These are phyloP conservation scores for Vicugna pacos DNA, from an alignment of 2,113 vertebrate species.

Conservation along the genomic window DNA sequence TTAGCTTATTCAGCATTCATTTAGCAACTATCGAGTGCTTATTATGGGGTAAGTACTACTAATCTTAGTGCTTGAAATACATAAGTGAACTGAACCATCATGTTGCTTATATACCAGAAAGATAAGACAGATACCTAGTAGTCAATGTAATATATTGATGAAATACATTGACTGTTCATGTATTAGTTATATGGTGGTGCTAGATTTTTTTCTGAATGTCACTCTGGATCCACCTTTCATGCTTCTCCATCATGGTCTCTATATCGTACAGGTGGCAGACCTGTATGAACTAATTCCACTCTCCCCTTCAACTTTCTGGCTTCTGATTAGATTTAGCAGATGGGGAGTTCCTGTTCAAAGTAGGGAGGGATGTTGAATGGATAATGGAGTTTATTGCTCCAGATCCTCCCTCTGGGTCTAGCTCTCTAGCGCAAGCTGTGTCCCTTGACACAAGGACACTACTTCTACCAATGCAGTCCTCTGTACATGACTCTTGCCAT, in stretches of 20 bases:
- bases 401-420: background rate
- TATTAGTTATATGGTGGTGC: background rate
- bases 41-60: background rate
- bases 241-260: fast-evolving
- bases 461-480: background rate
- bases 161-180: background rate
- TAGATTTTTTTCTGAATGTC: background rate
- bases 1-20: background rate
- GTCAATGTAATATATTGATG: background rate
- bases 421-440: background rate
- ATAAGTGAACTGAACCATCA: background rate
- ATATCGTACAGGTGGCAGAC: background rate
- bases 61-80: background rate
- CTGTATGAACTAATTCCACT: background rate
- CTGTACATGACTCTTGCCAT: background rate
- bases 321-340: background rate
- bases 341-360: background rate
- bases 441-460: background rate
- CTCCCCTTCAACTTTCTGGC: background rate
- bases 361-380: background rate
- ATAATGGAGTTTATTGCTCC: background rate
- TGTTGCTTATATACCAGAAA: background rate
- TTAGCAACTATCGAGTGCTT: background rate
- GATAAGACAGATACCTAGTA: background rate
- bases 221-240: background rate